Base-by-base conservation (phyloP, 1,140 invertebrate genomes). In the Wasmannia auropunctata region DNA sequence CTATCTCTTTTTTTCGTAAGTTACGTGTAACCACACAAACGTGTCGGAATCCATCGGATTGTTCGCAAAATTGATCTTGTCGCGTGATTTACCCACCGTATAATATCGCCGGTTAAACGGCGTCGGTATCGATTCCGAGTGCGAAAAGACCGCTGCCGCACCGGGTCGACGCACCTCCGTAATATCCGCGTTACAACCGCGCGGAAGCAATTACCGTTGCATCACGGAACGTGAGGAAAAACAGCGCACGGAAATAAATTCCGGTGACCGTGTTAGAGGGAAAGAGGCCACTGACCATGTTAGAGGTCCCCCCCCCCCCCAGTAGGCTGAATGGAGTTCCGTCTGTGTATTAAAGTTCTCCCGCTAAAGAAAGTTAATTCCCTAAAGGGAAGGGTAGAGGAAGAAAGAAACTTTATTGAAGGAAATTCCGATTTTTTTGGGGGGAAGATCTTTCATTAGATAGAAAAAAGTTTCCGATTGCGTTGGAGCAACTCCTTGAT, bases 91-190 rank as follows among this genome's bases (percentile, higher is more conserved):
- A 63, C 5, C 8, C n/a, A 6, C 11, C 10, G 3, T n/a, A 43
- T 74, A 56, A 74, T n/a, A n/a, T 70, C 37, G 19, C 40, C 51
- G 54, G 22, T 58, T 75, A 58, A 56, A 31, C 79, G 37, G 25
- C 51, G 7, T 25, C 37, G n/a, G 28, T 74, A 83, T 74, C 79
- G 79, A 83, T 83, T 46, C 7, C 7, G 19, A 40, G 25, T 43
- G 34, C 63, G 49, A 81, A 81, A 60, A 74, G 67, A 83, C 37
- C 70, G 49, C 37, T 56, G 49, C 37, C 25, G 79, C 28, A 28
- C 46, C 75, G 75, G 79, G 79, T 83, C 67, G 79, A 83, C 51
- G 79, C n/a, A 83, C 79, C 25, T 58, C 37, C 19, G 54, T 54
- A 83, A 83, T 60, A 83, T 83, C 67, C 67, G 65, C 65, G 67